phyloP scores from a whole-genome alignment of 2,797 vertebrate genomes.

The Hipposideros larvatus region DNA sequence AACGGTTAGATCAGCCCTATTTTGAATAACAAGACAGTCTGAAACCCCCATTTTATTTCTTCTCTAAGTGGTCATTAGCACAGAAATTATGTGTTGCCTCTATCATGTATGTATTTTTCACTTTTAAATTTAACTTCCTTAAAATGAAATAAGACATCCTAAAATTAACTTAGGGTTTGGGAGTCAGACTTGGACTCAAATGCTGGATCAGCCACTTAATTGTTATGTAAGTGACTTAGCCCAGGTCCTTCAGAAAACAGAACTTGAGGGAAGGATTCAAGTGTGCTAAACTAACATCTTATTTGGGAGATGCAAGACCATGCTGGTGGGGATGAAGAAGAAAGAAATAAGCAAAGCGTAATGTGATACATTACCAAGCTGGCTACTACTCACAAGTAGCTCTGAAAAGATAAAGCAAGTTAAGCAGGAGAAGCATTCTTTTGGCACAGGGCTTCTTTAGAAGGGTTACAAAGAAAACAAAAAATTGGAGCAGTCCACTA shows the following conservation, averaged over 20 bases:
- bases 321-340: not conserved
- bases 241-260: not conserved
- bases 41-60: not conserved
- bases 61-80: slow-evolving; percentile 24
- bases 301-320: not conserved
- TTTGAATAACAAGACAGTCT: slow-evolving; percentile 59
- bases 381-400: not conserved
- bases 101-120: not conserved
- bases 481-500: not conserved
- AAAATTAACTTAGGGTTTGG: not conserved
- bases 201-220: not conserved
- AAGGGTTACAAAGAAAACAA: not conserved
- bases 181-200: slow-evolving; percentile 11
- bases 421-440: not conserved
- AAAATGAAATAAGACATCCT: slow-evolving; percentile 30
- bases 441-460: not conserved
- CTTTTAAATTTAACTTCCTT: slow-evolving; percentile 30
- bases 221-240: not conserved
- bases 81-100: slow-evolving; percentile 21
- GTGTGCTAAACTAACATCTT: not conserved
- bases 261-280: not conserved
- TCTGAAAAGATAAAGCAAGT: not conserved
- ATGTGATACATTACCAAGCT: not conserved
- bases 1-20: slow-evolving; percentile 41
- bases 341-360: not conserved